Base-by-base conservation (phyloP, 1,140 invertebrate genomes). In the Zaprionus inermis region DNA sequence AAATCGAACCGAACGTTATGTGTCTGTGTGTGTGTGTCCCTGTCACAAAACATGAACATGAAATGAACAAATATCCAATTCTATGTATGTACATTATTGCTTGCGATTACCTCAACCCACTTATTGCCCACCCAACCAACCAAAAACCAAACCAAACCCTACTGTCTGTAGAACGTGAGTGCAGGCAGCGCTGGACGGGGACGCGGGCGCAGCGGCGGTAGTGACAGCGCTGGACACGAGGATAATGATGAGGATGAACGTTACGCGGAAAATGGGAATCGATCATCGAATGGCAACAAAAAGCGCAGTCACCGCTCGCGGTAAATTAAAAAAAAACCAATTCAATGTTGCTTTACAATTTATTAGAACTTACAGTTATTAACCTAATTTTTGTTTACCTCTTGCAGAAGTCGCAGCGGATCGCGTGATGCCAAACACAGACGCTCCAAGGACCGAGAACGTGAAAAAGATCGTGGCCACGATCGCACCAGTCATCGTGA, bases 21-120 rank as follows among this genome's bases (percentile, higher is more conserved):
- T 85, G 71, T 81, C 18, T 71, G 73, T 72, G 64, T 76, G 56
- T 74, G 49, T 34, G 44, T 69, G 38, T 83, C 73, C 79, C 72
- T 55, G 44, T 49, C 73, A 58, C 75, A 73, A 68, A 82, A 76
- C 73, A 82, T 68, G 46, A 76, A 79, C 71, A 68, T 68, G 30
- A 72, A 72, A 80, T 70, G 75, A 78, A 65, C 41, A 71, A 81
- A 67, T 70, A 70, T 81, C 81, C 81, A 83, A 88, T 89, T 86
- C 68, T 78, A 65, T 86, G 69, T 88, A 88, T 88, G 69, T 89
- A 89, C 81, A 84, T 81, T 89, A 81, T 89, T 89, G 84, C 85
- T 89, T 89, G 85, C 78, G 75, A 63, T 49, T 57, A 65, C 57
- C 69, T 55, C 28, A 46, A 72, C 54, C 38, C 38, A 44, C 38